A percentile compares a stretch with the other conserved stretches of the same genome.
phyloP scores from a whole-genome alignment of 2,888 invertebrate genomes.

The Perdita meconis region DNA sequence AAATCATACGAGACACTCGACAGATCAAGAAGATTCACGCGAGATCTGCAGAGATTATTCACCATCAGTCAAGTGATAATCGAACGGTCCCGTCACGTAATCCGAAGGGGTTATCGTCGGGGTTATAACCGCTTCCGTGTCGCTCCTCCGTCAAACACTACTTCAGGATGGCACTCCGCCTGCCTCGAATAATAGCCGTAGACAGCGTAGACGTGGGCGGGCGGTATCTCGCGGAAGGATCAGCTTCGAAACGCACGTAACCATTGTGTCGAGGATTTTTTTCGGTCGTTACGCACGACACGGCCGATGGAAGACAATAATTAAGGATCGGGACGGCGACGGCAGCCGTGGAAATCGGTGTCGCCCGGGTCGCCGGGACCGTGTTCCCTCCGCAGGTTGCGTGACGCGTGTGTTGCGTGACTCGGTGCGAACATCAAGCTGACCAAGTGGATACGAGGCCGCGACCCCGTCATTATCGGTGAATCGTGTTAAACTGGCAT shows the following conservation, averaged over 20 bases:
- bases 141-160: slow-evolving; percentile 36
- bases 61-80: slow-evolving; percentile 38
- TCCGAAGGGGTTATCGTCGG: slow-evolving; percentile 42
- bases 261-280: slow-evolving; percentile 42
- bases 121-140: slow-evolving; percentile 31
- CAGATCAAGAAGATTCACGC: too few relatives aligned
- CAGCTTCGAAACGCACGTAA: slow-evolving; percentile 48
- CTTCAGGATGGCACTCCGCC: slow-evolving; percentile 34
- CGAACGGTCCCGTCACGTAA: slow-evolving; percentile 36
- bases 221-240: slow-evolving; percentile 55
- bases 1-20: too few relatives aligned
- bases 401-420: slow-evolving; percentile 69
- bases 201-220: slow-evolving; percentile 41
- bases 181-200: slow-evolving; percentile 36
- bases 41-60: slow-evolving; percentile 5
- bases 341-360: slow-evolving; percentile 65
- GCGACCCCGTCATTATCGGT: slow-evolving; percentile 76
- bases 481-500: slow-evolving; percentile 76
- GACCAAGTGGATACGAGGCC: slow-evolving; percentile 74
- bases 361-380: slow-evolving; percentile 19
- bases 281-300: slow-evolving; percentile 41
- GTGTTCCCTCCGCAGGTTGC: slow-evolving; percentile 35
- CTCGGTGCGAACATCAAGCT: slow-evolving; percentile 70
- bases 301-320: slow-evolving; percentile 60
- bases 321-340: slow-evolving; percentile 63